Percentiles rank a stretch among this genome's conserved stretches.
Conservation (phyloP, 1,140 invertebrate genomes). For the Halesus radiatus region DNA sequence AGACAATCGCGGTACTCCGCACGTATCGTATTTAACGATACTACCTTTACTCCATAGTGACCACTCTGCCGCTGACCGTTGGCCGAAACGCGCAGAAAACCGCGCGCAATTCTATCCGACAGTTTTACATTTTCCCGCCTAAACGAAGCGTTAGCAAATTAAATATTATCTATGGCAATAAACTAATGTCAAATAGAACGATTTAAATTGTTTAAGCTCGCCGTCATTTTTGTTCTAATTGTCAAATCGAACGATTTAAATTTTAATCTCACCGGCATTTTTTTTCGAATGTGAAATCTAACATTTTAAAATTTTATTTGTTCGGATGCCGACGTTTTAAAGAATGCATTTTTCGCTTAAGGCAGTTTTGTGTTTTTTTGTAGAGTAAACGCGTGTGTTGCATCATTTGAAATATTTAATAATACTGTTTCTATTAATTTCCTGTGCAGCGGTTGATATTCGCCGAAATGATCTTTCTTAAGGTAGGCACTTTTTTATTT, state of each 20-base stretch:
- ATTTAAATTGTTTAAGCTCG: too few species aligned
- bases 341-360: too few species aligned
- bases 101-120: not conserved
- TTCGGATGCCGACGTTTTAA: too few species aligned
- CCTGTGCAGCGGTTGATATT: not conserved
- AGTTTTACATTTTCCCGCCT: not conserved
- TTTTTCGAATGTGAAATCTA: too few species aligned
- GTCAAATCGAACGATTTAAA: too few species aligned
- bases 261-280: too few species aligned
- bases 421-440: not conserved
- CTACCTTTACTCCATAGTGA: conserved; percentile 32
- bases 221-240: too few species aligned
- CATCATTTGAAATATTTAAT: not conserved
- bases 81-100: conserved; percentile 17
- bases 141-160: not conserved
- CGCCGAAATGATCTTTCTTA: not conserved
- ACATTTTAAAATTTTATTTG: too few species aligned
- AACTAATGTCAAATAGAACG: too few species aligned
- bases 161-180: too few species aligned
- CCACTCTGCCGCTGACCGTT: conserved; percentile 51
- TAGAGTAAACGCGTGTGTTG: not conserved
- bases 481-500: not conserved
- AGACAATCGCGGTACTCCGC: conserved; percentile 10
- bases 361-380: not conserved
- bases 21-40: conserved; percentile 49